Conservation (phyloP, 2,888 invertebrate species). For the Nipponacmea schrenckii region DNA sequence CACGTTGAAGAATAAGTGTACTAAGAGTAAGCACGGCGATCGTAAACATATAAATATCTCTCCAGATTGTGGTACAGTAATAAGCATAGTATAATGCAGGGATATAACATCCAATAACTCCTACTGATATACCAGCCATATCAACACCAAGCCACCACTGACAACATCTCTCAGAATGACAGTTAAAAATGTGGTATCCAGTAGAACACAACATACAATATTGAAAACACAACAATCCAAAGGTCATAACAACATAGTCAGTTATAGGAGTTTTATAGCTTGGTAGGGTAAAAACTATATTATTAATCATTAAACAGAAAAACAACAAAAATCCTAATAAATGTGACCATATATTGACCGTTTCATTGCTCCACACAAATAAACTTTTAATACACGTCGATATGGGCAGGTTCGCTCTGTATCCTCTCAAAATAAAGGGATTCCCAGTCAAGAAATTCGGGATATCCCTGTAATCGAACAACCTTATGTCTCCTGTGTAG, state of each 20-base stretch:
- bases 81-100: constrained; percentile 97
- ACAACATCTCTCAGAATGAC: constrained; percentile 87
- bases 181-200: constrained; percentile 93
- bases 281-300: constrained; percentile 74
- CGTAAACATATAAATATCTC: constrained; percentile 84
- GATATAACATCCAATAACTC: constrained; percentile 91
- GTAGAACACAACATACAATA: constrained; percentile 92
- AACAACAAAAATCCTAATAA: constrained; percentile 76
- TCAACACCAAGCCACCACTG: constrained; percentile 89
- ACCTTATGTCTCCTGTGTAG: not conserved
- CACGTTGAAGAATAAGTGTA: constrained; percentile 83
- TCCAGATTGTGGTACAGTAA: constrained; percentile 86
- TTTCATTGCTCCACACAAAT: constrained; percentile 97
- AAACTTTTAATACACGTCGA: constrained; percentile 77
- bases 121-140: constrained; percentile 91
- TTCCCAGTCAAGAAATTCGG: constrained; percentile 88
- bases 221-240: constrained; percentile 89
- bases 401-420: constrained; percentile 75
- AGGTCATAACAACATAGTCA: constrained; percentile 86
- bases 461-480: constrained; percentile 73
- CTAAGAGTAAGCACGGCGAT: constrained; percentile 83
- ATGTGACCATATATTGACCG: constrained; percentile 97
- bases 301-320: constrained; percentile 84
- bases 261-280: constrained; percentile 79
- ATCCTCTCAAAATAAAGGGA: constrained; percentile 85